A percentile compares a stretch with the other conserved stretches of the same genome.
Conservation (phyloP, 1,140 invertebrate species). For the Helicoverpa zea region DNA sequence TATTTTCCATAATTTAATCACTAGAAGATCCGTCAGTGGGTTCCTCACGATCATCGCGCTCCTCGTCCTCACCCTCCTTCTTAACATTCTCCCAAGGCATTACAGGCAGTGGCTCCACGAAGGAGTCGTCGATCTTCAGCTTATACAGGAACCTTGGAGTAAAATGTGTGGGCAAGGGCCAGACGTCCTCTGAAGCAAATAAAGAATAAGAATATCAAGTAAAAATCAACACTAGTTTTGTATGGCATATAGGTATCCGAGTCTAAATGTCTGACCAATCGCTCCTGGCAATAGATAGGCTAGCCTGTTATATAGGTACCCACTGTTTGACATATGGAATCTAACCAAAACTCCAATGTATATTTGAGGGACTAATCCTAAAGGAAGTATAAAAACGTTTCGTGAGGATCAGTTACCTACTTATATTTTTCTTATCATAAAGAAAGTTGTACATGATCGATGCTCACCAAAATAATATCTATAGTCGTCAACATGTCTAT, state of each 20-base stretch:
- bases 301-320: too few relatives aligned
- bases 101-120: constrained; percentile 80
- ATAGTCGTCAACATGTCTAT: constrained; percentile 80
- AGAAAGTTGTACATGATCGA: too few relatives aligned
- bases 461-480: constrained; percentile 80
- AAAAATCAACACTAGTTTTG: too few relatives aligned
- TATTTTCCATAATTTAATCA: constrained; percentile 56
- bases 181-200: constrained; percentile 71
- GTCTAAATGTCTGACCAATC: too few relatives aligned
- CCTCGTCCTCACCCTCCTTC: constrained; percentile 71
- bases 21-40: constrained; percentile 67
- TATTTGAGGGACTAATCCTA: too few relatives aligned
- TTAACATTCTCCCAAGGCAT: constrained; percentile 81
- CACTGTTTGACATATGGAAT: too few relatives aligned
- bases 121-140: constrained; percentile 80
- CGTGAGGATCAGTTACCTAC: too few relatives aligned
- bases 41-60: constrained; percentile 64
- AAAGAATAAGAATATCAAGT: not conserved
- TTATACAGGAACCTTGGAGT: constrained; percentile 78
- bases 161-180: constrained; percentile 79
- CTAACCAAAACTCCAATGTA: too few relatives aligned
- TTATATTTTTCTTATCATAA: too few relatives aligned
- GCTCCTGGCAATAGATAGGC: too few relatives aligned
- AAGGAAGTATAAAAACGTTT: too few relatives aligned
- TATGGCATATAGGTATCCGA: too few relatives aligned